Base-by-base conservation (phyloP, 2,888 invertebrate genomes). In the Scaptomyza cyrtandrae region DNA sequence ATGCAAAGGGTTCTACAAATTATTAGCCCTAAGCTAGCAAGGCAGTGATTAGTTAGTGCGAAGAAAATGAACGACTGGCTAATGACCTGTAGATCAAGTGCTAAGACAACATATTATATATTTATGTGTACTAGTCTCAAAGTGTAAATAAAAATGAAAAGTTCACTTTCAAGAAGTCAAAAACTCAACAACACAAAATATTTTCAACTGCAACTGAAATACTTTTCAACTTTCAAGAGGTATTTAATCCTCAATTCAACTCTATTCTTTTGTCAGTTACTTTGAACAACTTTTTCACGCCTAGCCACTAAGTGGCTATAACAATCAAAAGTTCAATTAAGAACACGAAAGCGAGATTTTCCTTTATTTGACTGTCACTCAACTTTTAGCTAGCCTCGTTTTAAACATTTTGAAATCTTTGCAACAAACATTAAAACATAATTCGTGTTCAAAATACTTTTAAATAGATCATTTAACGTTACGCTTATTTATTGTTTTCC, bases 401-500 rank as follows among this genome's bases (percentile, higher is more conserved):
- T 14, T 14, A 9, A 6, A 19, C 33, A 5, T 3, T 24, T 24
- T 24, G 1, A 29, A 7, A 35, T 50, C 6, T n/a, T 50, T 44
- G 16, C 19, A 27, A 35, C 35, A 37, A n/a, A 19, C 27, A 48
- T 33, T 48, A 2, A 43, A n/a, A 14, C 14, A 16, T 29, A 14
- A 31, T 52, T 52, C 24, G 9, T n/a, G 6, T 43, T 49, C n/a
- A n/a, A 24, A 35, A 63, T 33, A 48, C 63, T 62, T 29, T 44
- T 29, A 9, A 50, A 63, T 50, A 63, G 29, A 63, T 63, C 16
- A 48, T 41, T 55, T 49, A 33, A n/a, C n/a, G 14, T n/a, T 14
- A 49, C 24, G 43, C 13, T 64, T 75, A 70, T 65, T 58, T 66
- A 61, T 66, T 52, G 46, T 19, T 41, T 13, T 54, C 4, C 46